Evolutionary conservation across 2,888 invertebrate species (phyloP).

Genomic region (Shargacucullia verbasci): DNA sequence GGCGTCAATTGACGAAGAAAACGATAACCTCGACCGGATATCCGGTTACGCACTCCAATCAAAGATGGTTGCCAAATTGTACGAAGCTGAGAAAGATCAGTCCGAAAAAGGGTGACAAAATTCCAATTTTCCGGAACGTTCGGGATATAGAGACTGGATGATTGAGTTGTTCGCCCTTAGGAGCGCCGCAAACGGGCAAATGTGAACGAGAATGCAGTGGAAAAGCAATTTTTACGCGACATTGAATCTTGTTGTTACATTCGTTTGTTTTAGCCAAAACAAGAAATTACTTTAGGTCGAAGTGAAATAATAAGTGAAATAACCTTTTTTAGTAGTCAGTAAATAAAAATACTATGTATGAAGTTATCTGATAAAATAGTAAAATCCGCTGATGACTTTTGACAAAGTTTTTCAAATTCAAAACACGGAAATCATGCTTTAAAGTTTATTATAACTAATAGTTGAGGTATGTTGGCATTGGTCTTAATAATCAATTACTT

Average conservation of each 20-base stretch:
- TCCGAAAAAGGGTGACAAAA: constrained; percentile 80
- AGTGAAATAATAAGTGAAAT: no score
- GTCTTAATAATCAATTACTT: no score
- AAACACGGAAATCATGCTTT: no score
- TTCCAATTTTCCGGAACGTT: constrained; percentile 79
- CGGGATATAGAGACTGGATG: constrained; percentile 66
- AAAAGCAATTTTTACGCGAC: constrained; percentile 25
- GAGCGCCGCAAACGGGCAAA: constrained; percentile 50
- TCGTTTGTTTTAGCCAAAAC: no score
- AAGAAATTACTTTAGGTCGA: no score
- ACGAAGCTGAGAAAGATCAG: constrained; percentile 79
- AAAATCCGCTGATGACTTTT: no score
- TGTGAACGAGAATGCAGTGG: constrained; percentile 24
- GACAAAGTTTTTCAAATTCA: no score
- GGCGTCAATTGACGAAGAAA: constrained; percentile 71
- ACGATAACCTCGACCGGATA: constrained; percentile 76
- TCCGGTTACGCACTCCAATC: constrained; percentile 82
- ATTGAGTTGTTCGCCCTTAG: constrained; percentile 71
- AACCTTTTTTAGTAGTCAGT: no score
- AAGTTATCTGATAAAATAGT: no score
- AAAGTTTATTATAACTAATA: no score
- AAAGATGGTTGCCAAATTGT: constrained; percentile 81
- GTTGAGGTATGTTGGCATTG: no score
- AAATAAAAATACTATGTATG: no score
- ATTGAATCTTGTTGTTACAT: constrained; percentile 12